Evolutionary conservation across 2,888 invertebrate genomes (phyloP).

Genomic region (Crematogaster levior): DNA sequence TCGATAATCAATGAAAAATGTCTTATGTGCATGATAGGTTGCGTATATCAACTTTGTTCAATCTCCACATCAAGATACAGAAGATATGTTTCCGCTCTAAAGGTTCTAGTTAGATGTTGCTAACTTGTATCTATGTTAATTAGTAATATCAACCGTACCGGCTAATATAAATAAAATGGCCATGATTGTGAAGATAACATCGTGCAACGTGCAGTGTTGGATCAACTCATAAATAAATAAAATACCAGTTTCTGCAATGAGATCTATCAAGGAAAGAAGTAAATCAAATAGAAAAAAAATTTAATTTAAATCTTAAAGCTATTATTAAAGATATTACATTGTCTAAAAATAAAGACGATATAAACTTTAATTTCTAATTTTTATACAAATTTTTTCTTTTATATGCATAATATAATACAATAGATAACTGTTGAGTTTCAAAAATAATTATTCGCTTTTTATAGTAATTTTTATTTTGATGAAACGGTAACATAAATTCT

Average conservation of each 20-base stretch:
- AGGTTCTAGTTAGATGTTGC: conserved; percentile 21
- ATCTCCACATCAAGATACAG: not conserved
- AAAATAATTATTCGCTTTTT: not conserved
- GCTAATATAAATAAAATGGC: conserved; percentile 64
- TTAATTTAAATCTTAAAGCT: not conserved
- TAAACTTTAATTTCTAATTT: not conserved
- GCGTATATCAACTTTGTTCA: not conserved
- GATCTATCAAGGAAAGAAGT: not conserved
- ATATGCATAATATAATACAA: too few relatives aligned
- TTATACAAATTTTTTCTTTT: not conserved
- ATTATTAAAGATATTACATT: too few relatives aligned
- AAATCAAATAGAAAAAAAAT: conserved; percentile 2
- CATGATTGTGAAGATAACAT: conserved; percentile 58
- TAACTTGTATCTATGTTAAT: conserved; percentile 53
- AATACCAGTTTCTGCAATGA: not conserved
- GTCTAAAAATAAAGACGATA: not conserved
- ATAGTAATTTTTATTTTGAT: not conserved
- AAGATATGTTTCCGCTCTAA: conserved; percentile 23
- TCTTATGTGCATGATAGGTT: not conserved
- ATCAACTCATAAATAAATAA: not conserved
- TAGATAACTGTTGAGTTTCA: not conserved
- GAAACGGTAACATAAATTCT: not conserved
- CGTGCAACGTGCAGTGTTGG: not conserved
- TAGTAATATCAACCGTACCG: conserved; percentile 55
- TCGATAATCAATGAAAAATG: not conserved